Evolutionary conservation across 1,140 invertebrate species (phyloP), one percentile per base, ranked within the genome.

Genomic region (Forficula auricularia): DNA sequence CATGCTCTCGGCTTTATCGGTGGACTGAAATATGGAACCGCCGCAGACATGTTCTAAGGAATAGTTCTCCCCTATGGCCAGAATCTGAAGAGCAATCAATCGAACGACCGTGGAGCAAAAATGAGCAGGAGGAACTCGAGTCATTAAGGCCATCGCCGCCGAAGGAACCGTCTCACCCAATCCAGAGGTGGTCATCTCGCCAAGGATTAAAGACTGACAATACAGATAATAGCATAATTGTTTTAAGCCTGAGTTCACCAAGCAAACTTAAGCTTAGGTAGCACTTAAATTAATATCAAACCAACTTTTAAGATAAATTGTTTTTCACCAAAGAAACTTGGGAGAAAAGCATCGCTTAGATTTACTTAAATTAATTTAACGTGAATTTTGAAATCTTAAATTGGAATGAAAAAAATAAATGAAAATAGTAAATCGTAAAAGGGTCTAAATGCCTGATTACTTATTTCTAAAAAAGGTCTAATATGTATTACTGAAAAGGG

Each of bases 61-160:
- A 59, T 87, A 91, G 42, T 79, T 79, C 53, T 95, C 89, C 54
- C 85, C 84, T 31, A 88, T 71, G 50, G 85, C 85, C 45, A 90
- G 75, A 53, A 97, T 88, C 62, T 98, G 89, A 45, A 96, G 72
- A 1, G 90, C 87, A 40, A 96, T 83, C 16, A 98, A 66, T 45
- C 89, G 72, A 15, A 98, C 82, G 4, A 96, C 90, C 20, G 87
- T 87, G n/a, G 88, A 92, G 57, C 87, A 95, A 62, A 98, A 98
- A 54, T 86, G 78, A 43, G 80, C 72, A 20, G 91, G 90, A 0
- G 90, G 90, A 43, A 84, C 79, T 62, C 90, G 82, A 43, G 75
- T 78, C 73, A 89, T 80, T 7, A 85, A 62, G 22, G 80, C 81
- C 13, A 75, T 74, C 4, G 78, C 77, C 13, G 82, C 79, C 30